Percentiles rank a stretch among this genome's conserved stretches.
Evolutionary conservation across 2,113 vertebrate genomes (phyloP).

Genomic region (Malurus alboscapulatus): DNA sequence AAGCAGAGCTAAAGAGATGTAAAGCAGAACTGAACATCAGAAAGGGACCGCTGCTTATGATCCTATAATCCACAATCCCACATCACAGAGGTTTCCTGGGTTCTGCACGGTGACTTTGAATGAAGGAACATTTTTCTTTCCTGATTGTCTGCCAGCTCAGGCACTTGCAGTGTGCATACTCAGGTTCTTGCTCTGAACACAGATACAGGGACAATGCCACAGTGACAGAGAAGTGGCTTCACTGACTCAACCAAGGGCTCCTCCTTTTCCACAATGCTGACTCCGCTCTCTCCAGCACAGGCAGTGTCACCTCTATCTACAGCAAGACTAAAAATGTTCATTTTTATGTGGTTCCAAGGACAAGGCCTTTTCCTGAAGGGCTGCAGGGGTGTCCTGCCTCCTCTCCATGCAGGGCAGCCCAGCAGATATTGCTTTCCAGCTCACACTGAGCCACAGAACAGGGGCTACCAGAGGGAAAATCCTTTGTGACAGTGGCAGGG

Average conservation of each 20-base stretch:
- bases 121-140: neutral
- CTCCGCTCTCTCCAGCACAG: neutral
- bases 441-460: neutral
- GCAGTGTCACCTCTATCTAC: neutral
- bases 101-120: neutral
- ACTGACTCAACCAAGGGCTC: neutral
- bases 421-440: accelerated
- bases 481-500: neutral
- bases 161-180: neutral
- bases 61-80: neutral
- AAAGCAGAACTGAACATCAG: neutral
- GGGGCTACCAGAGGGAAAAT: neutral
- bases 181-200: neutral
- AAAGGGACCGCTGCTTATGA: neutral
- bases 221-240: neutral
- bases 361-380: neutral
- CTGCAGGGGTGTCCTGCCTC: neutral
- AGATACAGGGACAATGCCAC: neutral
- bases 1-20: neutral
- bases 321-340: neutral
- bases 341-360: neutral
- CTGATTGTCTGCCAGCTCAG: neutral
- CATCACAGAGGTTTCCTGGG: neutral
- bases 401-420: accelerated
- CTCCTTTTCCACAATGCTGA: neutral